Percentiles rank a stretch among this genome's conserved stretches.
Evolutionary conservation across 2,888 invertebrate species (phyloP).

Genomic region (Caenorhabditis sp.): DNA sequence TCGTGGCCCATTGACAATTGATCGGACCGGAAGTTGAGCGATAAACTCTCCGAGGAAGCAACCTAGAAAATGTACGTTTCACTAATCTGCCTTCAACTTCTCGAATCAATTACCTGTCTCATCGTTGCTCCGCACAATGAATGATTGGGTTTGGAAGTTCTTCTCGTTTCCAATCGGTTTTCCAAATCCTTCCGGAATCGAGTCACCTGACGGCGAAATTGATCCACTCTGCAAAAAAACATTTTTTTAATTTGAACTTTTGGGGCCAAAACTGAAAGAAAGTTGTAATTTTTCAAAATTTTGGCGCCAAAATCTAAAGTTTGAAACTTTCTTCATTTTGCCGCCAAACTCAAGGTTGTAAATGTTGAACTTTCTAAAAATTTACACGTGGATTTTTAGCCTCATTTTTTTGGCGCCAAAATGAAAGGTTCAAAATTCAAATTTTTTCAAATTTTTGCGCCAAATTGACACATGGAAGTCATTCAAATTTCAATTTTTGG

Average conservation of each 20-base stretch:
- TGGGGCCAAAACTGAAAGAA: neutral
- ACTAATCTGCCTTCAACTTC: neutral
- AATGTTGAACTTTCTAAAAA: too few relatives aligned
- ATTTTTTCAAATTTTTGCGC: too few relatives aligned
- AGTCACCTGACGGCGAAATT: constrained; percentile 61
- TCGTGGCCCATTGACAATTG: constrained; percentile 41
- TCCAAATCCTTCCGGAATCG: constrained; percentile 58
- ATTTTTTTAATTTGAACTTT: neutral
- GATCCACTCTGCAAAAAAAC: constrained; percentile 62
- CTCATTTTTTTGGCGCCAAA: too few relatives aligned
- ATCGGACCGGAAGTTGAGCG: constrained; percentile 58
- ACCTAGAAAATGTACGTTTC: constrained; percentile 24
- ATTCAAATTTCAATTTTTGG: too few relatives aligned
- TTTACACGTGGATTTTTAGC: too few relatives aligned
- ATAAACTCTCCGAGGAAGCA: constrained; percentile 55
- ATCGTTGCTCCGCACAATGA: constrained; percentile 52
- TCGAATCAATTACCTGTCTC: constrained; percentile 18
- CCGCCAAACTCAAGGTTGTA: too few relatives aligned
- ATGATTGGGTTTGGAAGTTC: constrained; percentile 50
- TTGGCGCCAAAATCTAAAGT: too few relatives aligned
- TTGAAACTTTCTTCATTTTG: too few relatives aligned
- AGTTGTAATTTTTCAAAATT: too few relatives aligned
- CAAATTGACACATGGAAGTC: too few relatives aligned
- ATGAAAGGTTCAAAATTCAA: too few relatives aligned
- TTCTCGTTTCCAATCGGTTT: constrained; percentile 44